phyloP scores from a whole-genome alignment of 2,888 invertebrate species.

The Octodonta nipae region DNA sequence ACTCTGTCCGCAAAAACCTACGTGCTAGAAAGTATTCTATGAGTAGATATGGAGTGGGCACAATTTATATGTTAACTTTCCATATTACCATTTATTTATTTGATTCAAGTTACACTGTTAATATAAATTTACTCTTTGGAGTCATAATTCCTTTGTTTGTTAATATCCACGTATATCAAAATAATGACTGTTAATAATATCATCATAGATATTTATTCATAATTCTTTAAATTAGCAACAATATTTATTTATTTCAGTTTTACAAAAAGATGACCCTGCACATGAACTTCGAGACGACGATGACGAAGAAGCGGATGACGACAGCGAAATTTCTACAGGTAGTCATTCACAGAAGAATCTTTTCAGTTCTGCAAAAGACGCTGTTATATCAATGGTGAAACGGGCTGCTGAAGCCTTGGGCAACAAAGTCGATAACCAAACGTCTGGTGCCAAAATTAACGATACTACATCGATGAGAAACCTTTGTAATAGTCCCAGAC shows the following conservation, averaged over 20 bases:
- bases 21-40: too few relatives aligned
- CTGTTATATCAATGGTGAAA: conserved; percentile 82
- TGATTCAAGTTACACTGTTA: too few relatives aligned
- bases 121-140: too few relatives aligned
- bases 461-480: conserved; percentile 32
- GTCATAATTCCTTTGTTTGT: too few relatives aligned
- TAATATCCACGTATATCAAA: too few relatives aligned
- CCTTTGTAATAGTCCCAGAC: conserved; percentile 58
- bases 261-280: conserved; percentile 66
- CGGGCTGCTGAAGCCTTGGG: conserved; percentile 79
- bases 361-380: conserved; percentile 78
- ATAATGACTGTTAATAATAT: too few relatives aligned
- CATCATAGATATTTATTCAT: too few relatives aligned
- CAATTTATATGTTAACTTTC: too few relatives aligned
- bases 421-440: conserved; percentile 48
- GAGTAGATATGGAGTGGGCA: too few relatives aligned
- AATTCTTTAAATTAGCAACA: too few relatives aligned
- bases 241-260: conserved; percentile 33
- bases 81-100: too few relatives aligned
- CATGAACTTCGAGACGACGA: conserved; percentile 52
- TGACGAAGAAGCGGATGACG: conserved; percentile 47
- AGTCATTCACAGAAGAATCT: conserved; percentile 45
- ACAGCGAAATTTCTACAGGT: conserved; percentile 7
- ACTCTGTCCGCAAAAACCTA: too few relatives aligned
- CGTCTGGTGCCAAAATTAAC: conserved; percentile 40